Base-by-base conservation (phyloP, 92 coral and sea anemone genomes). In the Parazoanthus darwini region DNA sequence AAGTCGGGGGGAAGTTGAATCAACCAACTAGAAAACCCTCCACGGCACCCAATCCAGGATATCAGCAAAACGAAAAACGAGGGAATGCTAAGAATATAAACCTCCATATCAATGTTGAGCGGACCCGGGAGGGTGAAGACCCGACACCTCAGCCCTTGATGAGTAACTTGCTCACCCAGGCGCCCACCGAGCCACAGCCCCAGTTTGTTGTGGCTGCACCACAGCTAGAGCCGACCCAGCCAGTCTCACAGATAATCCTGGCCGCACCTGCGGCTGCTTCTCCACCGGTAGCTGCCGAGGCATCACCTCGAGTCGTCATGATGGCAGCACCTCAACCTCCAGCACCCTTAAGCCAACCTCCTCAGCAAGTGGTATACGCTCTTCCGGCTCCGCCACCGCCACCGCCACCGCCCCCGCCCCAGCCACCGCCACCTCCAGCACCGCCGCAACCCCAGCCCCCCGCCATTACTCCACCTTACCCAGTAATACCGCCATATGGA, bases 221-320 rank as follows among this genome's bases (percentile, higher is more conserved):
- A 1, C 66, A 50, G 29, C 66, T 84, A 33, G 79, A 68, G 59
- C 87, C 79, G 6, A 29, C 68, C 79, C 78, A 71, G n/a, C 78
- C 79, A 35, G 67, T 43, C 6, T 79, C 87, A 22, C 87, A 70
- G 67, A 35, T 84, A 11, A n/a, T 84, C 6, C 36, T 84, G 26
- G 87, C 87, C 16, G 68, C 67, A 3, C 78, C 87, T 46, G 79
- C 79, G 7, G 67, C 42, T 6, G 67, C 42, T 6, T 42, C 75
- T 29, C 59, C 63, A 84, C 67, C 87, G 6, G 23, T 74, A 35
- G 87, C 78, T 48, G 22, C 78, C 39, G 66, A 46, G 29, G 87
- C 87, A 16, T 72, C 79, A 56, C 78, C 87, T 84, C 78, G 87
- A 43, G 77, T 84, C 16, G 16, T 84, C 46, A 70, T 84, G 87